These are phyloP conservation scores for Silurus asotus DNA, from an alignment of 2,113 vertebrate species.

Conservation along the genomic window DNA sequence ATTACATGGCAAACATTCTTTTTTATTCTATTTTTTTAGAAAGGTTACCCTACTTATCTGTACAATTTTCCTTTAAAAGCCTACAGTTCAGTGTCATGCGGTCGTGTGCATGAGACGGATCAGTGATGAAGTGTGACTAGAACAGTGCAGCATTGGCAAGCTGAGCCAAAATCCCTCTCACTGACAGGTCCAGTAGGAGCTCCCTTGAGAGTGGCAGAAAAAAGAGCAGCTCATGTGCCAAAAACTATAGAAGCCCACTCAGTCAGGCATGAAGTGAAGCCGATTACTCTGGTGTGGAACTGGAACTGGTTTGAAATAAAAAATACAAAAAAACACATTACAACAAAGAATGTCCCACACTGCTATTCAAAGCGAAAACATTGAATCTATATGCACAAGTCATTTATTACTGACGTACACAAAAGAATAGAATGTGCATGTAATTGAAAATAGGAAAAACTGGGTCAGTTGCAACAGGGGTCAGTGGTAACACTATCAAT, in stretches of 20 bases:
- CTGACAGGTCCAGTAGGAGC: slow-evolving; percentile 1
- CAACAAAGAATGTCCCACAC: background rate
- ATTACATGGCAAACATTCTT: background rate
- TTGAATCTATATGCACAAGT: background rate
- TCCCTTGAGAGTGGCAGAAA: slow-evolving; percentile 10
- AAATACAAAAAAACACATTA: background rate
- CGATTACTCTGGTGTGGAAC: slow-evolving; percentile 19
- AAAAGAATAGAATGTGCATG: background rate
- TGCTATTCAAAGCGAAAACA: background rate
- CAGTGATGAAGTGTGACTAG: slow-evolving; percentile 30
- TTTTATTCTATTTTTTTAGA: background rate
- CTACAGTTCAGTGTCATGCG: background rate
- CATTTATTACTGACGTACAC: background rate
- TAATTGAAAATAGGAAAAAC: background rate
- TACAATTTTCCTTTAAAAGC: background rate
- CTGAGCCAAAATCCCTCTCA: slow-evolving; percentile 15
- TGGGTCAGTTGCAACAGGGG: background rate
- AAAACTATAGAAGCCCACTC: slow-evolving; percentile 15
- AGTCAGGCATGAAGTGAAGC: background rate
- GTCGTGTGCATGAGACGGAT: slow-evolving; percentile 5
- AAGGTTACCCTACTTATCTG: background rate
- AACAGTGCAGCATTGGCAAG: slow-evolving; percentile 1
- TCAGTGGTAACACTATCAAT: background rate
- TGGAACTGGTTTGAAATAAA: background rate
- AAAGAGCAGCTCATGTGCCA: slow-evolving; percentile 20